A percentile compares a stretch with the other conserved stretches of the same genome.
Evolutionary conservation across 2,797 vertebrate species (phyloP).

Genomic region (Monodelphis domestica): DNA sequence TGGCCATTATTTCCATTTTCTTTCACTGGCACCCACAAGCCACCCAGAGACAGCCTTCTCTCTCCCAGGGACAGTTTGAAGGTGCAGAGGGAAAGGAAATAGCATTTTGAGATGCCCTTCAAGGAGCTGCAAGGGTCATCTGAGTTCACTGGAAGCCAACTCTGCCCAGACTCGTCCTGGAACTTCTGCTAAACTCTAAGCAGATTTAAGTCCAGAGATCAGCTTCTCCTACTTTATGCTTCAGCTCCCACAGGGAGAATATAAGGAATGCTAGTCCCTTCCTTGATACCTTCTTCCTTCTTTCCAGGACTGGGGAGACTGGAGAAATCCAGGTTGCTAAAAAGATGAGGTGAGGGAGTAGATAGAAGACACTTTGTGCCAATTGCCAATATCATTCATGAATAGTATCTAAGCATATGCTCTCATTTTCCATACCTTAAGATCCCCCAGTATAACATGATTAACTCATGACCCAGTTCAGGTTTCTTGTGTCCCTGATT

Average conservation of each 20-base stretch:
- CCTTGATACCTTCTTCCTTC: not conserved
- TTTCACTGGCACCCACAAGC: not conserved
- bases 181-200: constrained; percentile 20
- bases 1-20: constrained; percentile 26
- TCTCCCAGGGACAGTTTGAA: not conserved
- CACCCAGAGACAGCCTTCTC: not conserved
- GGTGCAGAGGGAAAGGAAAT: not conserved
- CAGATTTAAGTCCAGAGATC: not conserved
- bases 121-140: not conserved
- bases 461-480: constrained; percentile 28
- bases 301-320: not conserved
- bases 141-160: not conserved
- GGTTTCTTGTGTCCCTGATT: not conserved
- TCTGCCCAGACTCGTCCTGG: not conserved
- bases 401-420: not conserved
- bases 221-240: not conserved
- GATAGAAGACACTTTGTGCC: not conserved
- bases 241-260: not conserved
- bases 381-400: not conserved
- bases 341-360: not conserved
- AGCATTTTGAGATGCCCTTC: not conserved
- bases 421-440: not conserved
- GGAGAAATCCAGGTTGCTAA: not conserved
- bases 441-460: not conserved
- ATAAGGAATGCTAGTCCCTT: not conserved